Evolutionary conservation across 2,113 vertebrate species (phyloP).

Genomic region (Balaeniceps rex): DNA sequence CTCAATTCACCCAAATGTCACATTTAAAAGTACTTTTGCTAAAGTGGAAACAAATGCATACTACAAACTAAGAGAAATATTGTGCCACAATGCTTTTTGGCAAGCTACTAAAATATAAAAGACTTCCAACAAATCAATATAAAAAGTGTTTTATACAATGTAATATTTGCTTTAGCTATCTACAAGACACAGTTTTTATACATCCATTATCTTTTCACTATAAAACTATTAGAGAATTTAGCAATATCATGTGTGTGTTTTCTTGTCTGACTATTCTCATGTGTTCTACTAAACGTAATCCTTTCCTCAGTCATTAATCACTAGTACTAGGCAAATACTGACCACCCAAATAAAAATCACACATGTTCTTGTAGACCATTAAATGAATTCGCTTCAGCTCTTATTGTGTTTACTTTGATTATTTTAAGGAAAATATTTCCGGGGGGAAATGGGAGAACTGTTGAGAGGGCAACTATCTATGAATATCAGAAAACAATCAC

Average conservation of each 20-base stretch:
- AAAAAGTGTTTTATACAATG: neutral
- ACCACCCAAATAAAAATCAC: neutral
- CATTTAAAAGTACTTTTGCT: neutral
- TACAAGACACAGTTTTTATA: neutral
- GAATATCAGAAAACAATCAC: neutral
- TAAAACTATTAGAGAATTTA: neutral
- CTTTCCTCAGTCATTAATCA: neutral
- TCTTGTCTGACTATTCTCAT: neutral
- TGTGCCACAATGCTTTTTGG: neutral
- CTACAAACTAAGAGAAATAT: neutral
- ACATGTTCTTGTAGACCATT: neutral
- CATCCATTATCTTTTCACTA: neutral
- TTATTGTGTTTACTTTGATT: neutral
- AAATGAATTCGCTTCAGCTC: neutral
- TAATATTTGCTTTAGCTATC: neutral
- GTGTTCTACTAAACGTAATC: neutral
- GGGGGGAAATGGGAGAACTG: neutral
- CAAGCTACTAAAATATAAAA: constrained; percentile 7
- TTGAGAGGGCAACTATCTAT: neutral
- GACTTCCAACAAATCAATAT: constrained; percentile 1
- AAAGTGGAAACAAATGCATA: neutral
- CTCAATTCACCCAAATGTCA: neutral
- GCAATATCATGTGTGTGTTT: neutral
- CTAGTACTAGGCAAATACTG: neutral
- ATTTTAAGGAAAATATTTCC: neutral